Base-by-base conservation (phyloP, 2,888 invertebrate genomes). In the Drosophila picticornis region DNA sequence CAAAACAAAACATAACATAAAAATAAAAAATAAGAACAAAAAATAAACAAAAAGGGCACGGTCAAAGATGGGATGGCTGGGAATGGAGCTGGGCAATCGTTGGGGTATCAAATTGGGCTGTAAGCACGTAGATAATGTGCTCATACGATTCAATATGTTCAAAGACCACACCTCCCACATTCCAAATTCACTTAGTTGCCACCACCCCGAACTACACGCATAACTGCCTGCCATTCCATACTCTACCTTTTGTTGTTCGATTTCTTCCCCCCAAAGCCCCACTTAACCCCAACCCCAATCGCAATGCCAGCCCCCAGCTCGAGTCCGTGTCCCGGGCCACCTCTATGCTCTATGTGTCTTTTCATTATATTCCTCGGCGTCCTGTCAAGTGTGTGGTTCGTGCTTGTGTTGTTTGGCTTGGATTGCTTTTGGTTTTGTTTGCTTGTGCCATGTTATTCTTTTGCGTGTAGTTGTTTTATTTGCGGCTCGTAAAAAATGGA, bases 51-150 rank as follows among this genome's bases (percentile, higher is more conserved):
- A 59, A 62, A 36, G 46, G 60, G 61, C 60, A 69, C 34, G 77
- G 65, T 56, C 50, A 68, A 58, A 53, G 50, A 16, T 34, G 40
- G 50, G 46, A 46, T 40, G 52, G 36, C 58, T 57, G 40, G 34
- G 62, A 62, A 64, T 60, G 38, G 50, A 63, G 55, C 64, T 58
- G 70, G 73, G 74, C 77, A 87, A 88, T 88, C 87, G 82, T 84
- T 63, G 78, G 90, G 90, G 83, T 79, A 85, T 90, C 84, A 88
- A 91, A 91, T 90, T 91, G 84, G 88, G 91, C 89, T 91, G 90
- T 91, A 90, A 90, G 91, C 90, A 91, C 85, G 89, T 88, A 88
- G 91, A 91, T 90, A 90, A 90, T 91, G 81, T 87, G 82, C 81
- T 81, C 84, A 83, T 85, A 83, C 77, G 79, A 87, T 88, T 86